A percentile compares a stretch with the other conserved stretches of the same genome.
phyloP scores from a whole-genome alignment of 2,797 vertebrate species.

The Syndactyla subalaris region DNA sequence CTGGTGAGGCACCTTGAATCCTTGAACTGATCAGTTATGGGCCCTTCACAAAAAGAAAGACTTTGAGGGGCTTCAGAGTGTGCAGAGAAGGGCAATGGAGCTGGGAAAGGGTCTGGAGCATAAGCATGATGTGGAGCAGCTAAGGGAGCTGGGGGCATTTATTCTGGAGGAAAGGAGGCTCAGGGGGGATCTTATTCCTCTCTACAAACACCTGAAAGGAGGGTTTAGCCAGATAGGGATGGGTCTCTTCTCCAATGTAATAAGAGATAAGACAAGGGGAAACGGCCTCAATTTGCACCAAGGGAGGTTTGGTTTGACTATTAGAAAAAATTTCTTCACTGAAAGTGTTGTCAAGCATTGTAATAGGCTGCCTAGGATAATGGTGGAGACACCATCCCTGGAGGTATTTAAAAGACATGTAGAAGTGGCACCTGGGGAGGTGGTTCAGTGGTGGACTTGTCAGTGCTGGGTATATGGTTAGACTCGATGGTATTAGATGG shows the following conservation, averaged over 20 bases:
- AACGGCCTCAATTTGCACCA: neutral
- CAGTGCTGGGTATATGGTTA: neutral
- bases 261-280: neutral
- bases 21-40: neutral
- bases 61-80: accelerated
- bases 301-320: neutral
- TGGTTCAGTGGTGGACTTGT: neutral
- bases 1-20: neutral
- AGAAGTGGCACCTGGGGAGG: neutral
- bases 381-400: neutral
- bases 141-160: neutral
- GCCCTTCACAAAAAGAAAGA: accelerated
- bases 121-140: accelerated
- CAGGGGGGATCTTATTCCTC: accelerated
- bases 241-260: neutral
- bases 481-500: neutral
- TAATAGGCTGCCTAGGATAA: neutral
- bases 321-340: neutral
- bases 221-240: accelerated
- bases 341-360: neutral
- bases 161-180: neutral
- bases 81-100: neutral
- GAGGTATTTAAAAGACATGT: neutral
- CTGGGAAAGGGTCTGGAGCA: neutral
- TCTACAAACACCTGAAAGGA: neutral